These are phyloP conservation scores for Pentalonia nigronervosa DNA, from an alignment of 1,140 invertebrate species.

Conservation along the genomic window DNA sequence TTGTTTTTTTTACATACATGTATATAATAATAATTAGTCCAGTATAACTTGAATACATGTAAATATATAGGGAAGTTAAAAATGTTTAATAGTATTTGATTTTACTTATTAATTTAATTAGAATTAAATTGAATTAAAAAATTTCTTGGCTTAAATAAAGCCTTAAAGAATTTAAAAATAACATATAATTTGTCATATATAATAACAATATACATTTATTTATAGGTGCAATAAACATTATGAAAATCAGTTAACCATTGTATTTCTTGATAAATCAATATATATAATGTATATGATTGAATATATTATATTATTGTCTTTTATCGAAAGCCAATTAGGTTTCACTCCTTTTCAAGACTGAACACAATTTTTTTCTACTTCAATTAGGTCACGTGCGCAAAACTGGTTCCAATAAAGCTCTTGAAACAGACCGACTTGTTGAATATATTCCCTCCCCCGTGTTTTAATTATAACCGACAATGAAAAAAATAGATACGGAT, in stretches of 20 bases:
- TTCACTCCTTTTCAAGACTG: not conserved
- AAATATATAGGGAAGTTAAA: not conserved
- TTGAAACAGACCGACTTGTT: not conserved
- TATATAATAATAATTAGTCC: not conserved
- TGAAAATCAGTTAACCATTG: not conserved
- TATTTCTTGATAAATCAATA: not conserved
- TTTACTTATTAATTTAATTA: not conserved
- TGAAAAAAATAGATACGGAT: slow-evolving; percentile 42
- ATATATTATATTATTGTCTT: not conserved
- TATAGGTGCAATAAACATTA: not conserved
- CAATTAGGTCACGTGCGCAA: slow-evolving; percentile 45
- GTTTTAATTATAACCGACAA: slow-evolving; percentile 38
- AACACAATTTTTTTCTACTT: slow-evolving; percentile 23
- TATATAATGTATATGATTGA: not conserved
- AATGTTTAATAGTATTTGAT: not conserved
- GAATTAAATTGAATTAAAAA: not conserved
- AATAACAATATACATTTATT: too few species aligned
- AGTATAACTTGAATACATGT: not conserved
- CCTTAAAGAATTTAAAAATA: too few species aligned
- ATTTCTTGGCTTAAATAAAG: not conserved
- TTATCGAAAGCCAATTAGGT: slow-evolving; percentile 8
- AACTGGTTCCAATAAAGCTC: slow-evolving; percentile 45
- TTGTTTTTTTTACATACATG: too few species aligned
- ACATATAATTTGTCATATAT: too few species aligned
- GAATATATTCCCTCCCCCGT: not conserved